Percentiles rank a stretch among this genome's conserved stretches.
phyloP scores from a whole-genome alignment of 2,888 invertebrate species.

The Diplazon laetatorius region DNA sequence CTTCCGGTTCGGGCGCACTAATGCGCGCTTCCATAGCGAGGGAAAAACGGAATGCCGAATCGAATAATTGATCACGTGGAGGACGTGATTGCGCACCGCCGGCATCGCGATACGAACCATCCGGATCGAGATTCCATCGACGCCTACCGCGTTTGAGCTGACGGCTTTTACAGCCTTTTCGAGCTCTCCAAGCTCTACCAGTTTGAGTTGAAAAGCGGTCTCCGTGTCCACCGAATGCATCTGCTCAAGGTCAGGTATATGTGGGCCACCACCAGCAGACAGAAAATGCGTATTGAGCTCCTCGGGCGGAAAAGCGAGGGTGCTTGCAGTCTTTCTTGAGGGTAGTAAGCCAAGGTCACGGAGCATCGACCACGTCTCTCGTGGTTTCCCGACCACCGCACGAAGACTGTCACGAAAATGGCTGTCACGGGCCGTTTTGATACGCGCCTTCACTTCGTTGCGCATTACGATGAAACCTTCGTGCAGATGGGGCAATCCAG shows the following conservation, averaged over 20 bases:
- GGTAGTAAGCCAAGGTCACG: neutral
- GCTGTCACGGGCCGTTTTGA: neutral
- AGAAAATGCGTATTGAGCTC: neutral
- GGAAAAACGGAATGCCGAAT: neutral
- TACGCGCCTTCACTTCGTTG: neutral
- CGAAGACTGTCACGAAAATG: neutral
- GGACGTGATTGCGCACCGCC: neutral
- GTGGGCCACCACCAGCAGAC: neutral
- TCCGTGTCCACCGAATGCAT: neutral
- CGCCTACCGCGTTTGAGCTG: neutral
- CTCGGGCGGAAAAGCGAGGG: neutral
- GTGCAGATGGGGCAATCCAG: neutral
- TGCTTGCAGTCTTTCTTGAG: neutral
- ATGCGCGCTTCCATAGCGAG: neutral
- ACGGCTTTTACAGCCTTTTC: no score
- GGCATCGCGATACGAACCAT: neutral
- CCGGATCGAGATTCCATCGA: neutral
- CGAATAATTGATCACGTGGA: neutral
- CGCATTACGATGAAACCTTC: neutral
- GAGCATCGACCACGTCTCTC: no score
- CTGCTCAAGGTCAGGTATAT: neutral
- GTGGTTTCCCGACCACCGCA: neutral
- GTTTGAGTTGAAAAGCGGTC: neutral
- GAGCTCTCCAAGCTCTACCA: neutral
- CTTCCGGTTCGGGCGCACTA: neutral